Base-by-base conservation (phyloP, 2,888 invertebrate genomes). In the Heliconius cydno region DNA sequence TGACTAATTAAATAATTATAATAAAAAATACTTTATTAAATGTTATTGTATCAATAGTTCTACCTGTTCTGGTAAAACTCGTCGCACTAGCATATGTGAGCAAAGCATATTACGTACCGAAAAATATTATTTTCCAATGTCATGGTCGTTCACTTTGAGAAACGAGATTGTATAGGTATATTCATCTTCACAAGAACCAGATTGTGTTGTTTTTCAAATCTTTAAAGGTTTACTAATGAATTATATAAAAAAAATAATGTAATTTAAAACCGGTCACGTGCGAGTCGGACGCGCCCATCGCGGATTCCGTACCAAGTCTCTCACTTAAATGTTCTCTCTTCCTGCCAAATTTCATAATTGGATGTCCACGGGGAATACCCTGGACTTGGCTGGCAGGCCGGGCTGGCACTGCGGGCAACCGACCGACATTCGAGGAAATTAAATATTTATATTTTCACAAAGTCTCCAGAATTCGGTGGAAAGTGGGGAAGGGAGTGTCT, bases 101-200 rank as follows among this genome's bases (percentile, higher is more conserved):
- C 41, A 68, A 13, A 3, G 15, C 68, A 41, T 15, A n/a, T 68
- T 41, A 25, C n/a, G 6, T 67, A 34, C 0, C 30, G 13, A 38
- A 70, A 70, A 72, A 57, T 57, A 34, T 41, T 28, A 38, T 75
- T 41, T 25, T 10, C 6, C 74, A 41, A 65, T 25, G 74, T 65
- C 74, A 75, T 9, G 74, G 63, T 12, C 63, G 73, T 60, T 73
- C 34, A 15, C 34, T 10, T n/a, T 73, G 34, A 22, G 34, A 30
- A 72, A 52, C 28, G 57, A n/a, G n/a, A 73, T 57, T 34, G 28
- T 13, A n/a, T 34, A 5, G 19, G 3, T 30, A 28, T 12, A 68
- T 52, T 30, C 12, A 57, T 30, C 22, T 72, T 60, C 13, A 15
- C 57, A 19, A 34, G 22, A 73, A 73, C 73, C 73, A n/a, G 73